A percentile compares a stretch with the other conserved stretches of the same genome.
Evolutionary conservation across 2,113 vertebrate species (phyloP).

Genomic region (Brachyhypopomus occidentalis): DNA sequence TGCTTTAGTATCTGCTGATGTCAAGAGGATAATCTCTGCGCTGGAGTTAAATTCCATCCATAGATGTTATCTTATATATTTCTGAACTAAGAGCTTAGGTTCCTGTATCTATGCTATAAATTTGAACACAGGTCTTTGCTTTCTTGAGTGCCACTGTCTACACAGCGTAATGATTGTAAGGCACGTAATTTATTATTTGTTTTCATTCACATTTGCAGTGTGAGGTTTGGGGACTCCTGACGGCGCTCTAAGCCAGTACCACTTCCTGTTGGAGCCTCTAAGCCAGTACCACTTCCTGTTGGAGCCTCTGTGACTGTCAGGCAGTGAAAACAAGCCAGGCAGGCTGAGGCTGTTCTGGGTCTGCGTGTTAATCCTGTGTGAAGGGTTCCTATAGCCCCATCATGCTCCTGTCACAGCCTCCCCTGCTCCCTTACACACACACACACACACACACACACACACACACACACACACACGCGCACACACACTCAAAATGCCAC

Average conservation of each 20-base stretch:
- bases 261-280: not conserved
- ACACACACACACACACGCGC: slow-evolving; percentile 28
- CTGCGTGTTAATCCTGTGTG: slow-evolving; percentile 80
- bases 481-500: slow-evolving; percentile 26
- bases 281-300: slow-evolving; percentile 28
- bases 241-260: not conserved
- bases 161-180: not conserved
- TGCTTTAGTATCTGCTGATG: slow-evolving; percentile 52
- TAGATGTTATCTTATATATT: too few species aligned
- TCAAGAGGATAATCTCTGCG: slow-evolving; percentile 57
- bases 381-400: slow-evolving; percentile 81
- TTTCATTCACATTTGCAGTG: too few species aligned
- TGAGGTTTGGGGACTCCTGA: not conserved
- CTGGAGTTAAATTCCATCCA: slow-evolving; percentile 3
- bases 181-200: not conserved
- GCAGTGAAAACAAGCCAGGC: slow-evolving; percentile 51
- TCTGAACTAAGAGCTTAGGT: not conserved
- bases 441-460: slow-evolving; percentile 37
- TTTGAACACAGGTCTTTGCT: not conserved
- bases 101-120: too few species aligned
- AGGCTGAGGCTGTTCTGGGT: slow-evolving; percentile 70
- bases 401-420: slow-evolving; percentile 76
- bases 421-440: slow-evolving; percentile 66
- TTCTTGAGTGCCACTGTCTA: not conserved
- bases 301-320: not conserved